Base-by-base conservation (phyloP, 1,140 invertebrate species). In the Galleria mellonella region DNA sequence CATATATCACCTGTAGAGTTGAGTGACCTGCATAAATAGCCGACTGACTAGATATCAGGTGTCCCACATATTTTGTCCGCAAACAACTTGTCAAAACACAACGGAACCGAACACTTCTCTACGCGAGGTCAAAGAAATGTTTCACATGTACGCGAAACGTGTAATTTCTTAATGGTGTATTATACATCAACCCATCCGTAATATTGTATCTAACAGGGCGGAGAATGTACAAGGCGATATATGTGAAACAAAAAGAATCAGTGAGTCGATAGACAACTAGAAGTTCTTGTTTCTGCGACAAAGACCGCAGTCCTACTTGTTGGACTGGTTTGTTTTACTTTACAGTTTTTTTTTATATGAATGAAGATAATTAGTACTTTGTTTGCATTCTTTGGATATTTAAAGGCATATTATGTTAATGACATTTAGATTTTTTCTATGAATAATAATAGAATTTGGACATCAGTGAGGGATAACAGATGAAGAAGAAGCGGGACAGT, bases 11-110 rank as follows among this genome's bases (percentile, higher is more conserved):
- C 32, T 7, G 17, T 31, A 41, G 30, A 47, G 50, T 60, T 64
- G 42, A 57, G 9, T 62, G 63, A 63, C 55, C 64, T 40, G 41
- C 39, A 41, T 49, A 46, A 42, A 45, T 10, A 45, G 29, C 13
- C 36, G 15, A 29, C 36, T 17, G 36, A 41, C 52, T 37, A 43
- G 39, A 14, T 14, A 14, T 37, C 62, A 57, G 53, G 55, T 62
- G 64, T 52, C 54, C 54, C 42, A 63, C 53, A 62, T 67, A 45
- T 53, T 53, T 57, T 42, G 53, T 58, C 41, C 52, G 51, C 55
- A 67, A 69, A 71, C 52, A 55, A 55, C 60, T 62, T 66, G 67
- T 62, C 65, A 69, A 67, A 70, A 70, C 40, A 66, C 55, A 68
- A 59, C 55, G 59, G 55, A 54, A 62, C 56, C 52, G 29, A 43